Percentiles rank a stretch among this genome's conserved stretches.
Conservation (phyloP, 1,140 invertebrate genomes). For the Melitaea cinxia region DNA sequence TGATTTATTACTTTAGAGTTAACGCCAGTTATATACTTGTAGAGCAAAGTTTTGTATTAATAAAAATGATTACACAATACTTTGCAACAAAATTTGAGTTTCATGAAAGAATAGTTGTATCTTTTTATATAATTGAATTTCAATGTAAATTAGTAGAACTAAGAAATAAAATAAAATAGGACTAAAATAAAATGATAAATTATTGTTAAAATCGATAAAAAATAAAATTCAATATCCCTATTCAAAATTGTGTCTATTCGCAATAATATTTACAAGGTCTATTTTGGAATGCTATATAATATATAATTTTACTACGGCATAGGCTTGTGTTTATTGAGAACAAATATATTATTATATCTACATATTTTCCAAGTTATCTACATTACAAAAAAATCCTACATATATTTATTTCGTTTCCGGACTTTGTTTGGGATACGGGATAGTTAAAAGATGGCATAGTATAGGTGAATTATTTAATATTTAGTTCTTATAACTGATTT, state of each 20-base stretch:
- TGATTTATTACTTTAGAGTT: not conserved
- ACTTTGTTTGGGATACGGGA: not conserved
- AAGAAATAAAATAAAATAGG: too few relatives aligned
- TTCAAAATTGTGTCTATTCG: not conserved
- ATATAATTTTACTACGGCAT: constrained; percentile 12
- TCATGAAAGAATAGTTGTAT: too few relatives aligned
- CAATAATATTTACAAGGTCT: not conserved
- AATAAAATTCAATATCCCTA: not conserved
- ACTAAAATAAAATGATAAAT: too few relatives aligned
- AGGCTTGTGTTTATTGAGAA: not conserved
- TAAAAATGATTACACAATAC: not conserved
- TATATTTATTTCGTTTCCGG: constrained; percentile 10
- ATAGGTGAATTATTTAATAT: not conserved
- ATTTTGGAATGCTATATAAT: constrained; percentile 22
- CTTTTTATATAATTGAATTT: not conserved
- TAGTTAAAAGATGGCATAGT: not conserved
- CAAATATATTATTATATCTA: constrained; percentile 7
- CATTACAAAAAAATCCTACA: not conserved
- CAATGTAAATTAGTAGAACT: too few relatives aligned
- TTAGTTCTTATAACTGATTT: not conserved
- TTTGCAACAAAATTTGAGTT: too few relatives aligned
- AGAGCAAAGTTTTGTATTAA: too few relatives aligned
- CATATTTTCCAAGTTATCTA: constrained; percentile 6
- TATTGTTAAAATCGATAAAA: too few relatives aligned
- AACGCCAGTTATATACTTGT: not conserved